Percentiles rank a stretch among this genome's conserved stretches.
Conservation (phyloP, 2,888 invertebrate genomes). For the Onchidella celtica region DNA sequence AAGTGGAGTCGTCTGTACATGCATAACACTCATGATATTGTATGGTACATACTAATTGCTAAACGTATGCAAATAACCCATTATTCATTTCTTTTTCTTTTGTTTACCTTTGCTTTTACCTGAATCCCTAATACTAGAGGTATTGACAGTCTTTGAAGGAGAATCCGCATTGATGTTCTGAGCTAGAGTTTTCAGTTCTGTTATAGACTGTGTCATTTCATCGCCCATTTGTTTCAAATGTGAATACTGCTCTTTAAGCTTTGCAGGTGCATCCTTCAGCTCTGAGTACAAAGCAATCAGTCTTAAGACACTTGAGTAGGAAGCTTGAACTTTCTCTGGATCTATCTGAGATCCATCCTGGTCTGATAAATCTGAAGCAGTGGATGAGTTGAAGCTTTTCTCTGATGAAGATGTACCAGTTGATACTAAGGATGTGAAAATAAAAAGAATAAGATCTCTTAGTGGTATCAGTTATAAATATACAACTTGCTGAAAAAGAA, state of each 20-base stretch:
- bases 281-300: slow-evolving; percentile 34
- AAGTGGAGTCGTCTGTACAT: too few relatives aligned
- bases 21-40: too few relatives aligned
- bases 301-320: slow-evolving; percentile 7
- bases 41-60: too few relatives aligned
- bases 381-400: not conserved
- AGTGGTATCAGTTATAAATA: too few relatives aligned
- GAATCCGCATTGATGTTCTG: not conserved
- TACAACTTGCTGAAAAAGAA: too few relatives aligned
- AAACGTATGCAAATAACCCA: too few relatives aligned
- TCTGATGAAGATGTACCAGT: not conserved
- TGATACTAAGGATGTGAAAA: not conserved
- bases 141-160: not conserved
- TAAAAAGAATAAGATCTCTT: too few relatives aligned
- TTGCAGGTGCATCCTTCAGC: not conserved
- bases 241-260: slow-evolving; percentile 8
- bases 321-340: slow-evolving; percentile 18
- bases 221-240: slow-evolving; percentile 9
- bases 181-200: slow-evolving; percentile 28
- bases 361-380: not conserved
- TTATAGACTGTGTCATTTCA: slow-evolving; percentile 14
- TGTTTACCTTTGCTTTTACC: slow-evolving; percentile 17
- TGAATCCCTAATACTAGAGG: not conserved
- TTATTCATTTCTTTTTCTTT: slow-evolving; percentile 38
- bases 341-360: not conserved